These are phyloP conservation scores for Epinephelus malabaricus DNA, from an alignment of 2,797 vertebrate genomes.

Conservation along the genomic window DNA sequence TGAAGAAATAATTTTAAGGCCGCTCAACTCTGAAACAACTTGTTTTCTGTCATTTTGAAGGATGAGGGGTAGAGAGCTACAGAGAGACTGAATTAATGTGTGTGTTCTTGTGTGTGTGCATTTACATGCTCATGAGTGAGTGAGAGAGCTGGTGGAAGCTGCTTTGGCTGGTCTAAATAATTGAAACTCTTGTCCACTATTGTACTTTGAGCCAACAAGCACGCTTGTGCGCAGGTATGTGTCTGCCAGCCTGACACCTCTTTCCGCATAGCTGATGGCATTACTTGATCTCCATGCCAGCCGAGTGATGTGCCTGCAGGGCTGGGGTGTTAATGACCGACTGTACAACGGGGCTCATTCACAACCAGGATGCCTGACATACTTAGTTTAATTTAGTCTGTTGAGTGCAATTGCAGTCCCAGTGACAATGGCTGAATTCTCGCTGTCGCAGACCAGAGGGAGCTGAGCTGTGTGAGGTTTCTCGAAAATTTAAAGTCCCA, in stretches of 20 bases:
- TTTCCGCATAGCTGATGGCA: slow-evolving; percentile 56
- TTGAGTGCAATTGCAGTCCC: slow-evolving; percentile 10
- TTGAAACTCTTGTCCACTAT: slow-evolving; percentile 54
- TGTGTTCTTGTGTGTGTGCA: slow-evolving; percentile 4
- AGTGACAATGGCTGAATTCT: slow-evolving; percentile 1
- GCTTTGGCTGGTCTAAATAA: slow-evolving; percentile 48
- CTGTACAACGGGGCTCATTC: slow-evolving; percentile 54
- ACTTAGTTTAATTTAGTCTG: slow-evolving; percentile 34
- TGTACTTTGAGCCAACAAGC: slow-evolving; percentile 48
- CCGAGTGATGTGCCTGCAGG: slow-evolving; percentile 45
- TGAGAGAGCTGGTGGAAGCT: slow-evolving; percentile 7
- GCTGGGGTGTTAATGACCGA: slow-evolving; percentile 26
- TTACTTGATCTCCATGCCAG: slow-evolving; percentile 60
- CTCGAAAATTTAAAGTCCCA: not conserved
- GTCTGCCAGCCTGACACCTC: slow-evolving; percentile 44
- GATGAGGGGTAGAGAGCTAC: slow-evolving; percentile 31
- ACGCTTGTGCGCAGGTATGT: slow-evolving; percentile 35
- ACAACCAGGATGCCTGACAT: slow-evolving; percentile 27
- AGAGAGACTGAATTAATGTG: slow-evolving; percentile 25
- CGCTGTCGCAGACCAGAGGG: not conserved
- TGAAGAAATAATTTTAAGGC: slow-evolving; percentile 32
- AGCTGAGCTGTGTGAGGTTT: slow-evolving; percentile 7
- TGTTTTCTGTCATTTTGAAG: slow-evolving; percentile 62
- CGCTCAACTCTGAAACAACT: slow-evolving; percentile 47
- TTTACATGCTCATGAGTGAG: slow-evolving; percentile 30